These are phyloP conservation scores for Ciona savignyi DNA, from an alignment of 23 tunicate species.

Conservation along the genomic window DNA sequence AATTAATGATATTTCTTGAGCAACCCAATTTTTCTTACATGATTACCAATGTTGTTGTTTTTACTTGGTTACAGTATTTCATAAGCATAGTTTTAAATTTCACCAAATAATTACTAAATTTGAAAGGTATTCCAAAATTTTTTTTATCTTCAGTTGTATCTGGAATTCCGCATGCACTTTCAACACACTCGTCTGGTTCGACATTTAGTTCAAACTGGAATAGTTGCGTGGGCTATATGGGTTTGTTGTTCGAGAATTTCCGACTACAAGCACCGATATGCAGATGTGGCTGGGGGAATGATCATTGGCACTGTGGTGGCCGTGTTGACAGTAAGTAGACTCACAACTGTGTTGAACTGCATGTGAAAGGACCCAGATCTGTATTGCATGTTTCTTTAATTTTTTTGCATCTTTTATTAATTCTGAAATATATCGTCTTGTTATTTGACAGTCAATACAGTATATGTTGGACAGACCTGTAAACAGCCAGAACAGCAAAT, in stretches of 20 bases:
- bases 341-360: neutral
- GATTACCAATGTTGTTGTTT: no score
- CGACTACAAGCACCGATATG: constrained; percentile 68
- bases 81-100: no score
- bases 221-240: constrained; percentile 62
- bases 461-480: no score
- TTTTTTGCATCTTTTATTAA: neutral
- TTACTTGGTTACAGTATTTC: no score
- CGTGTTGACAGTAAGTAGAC: constrained; percentile 42
- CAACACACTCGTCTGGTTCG: constrained; percentile 38
- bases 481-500: no score
- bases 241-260: constrained; percentile 50
- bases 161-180: constrained; percentile 48
- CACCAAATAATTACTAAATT: no score
- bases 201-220: constrained; percentile 49
- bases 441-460: neutral
- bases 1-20: no score
- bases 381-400: neutral
- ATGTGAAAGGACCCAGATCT: neutral
- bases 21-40: no score
- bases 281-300: constrained; percentile 69
- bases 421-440: neutral
- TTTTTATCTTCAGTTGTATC: constrained; percentile 42
- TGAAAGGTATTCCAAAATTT: no score
- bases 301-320: constrained; percentile 48